Conservation (phyloP, 2,797 vertebrate genomes). For the Erethizon dorsatum region DNA sequence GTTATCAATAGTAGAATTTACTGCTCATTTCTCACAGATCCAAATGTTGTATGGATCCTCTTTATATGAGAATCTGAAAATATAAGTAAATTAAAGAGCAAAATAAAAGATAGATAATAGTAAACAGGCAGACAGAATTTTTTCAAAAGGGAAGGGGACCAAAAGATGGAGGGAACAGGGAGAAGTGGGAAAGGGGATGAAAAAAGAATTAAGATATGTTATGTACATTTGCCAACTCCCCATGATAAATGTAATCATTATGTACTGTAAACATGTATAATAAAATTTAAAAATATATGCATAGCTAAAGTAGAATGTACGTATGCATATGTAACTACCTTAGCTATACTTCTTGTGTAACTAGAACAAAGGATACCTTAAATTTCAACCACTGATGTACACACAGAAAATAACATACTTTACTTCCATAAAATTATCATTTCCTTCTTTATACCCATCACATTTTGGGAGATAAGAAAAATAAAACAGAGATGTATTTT, state of each 20-base stretch:
- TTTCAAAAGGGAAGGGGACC: not conserved
- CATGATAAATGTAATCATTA: not conserved
- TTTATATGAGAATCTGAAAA: not conserved
- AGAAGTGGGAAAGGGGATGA: not conserved
- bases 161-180: not conserved
- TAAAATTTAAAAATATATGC: not conserved
- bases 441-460: not conserved
- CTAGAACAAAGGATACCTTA: not conserved
- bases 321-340: not conserved
- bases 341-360: not conserved
- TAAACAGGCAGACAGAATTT: not conserved
- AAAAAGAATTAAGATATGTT: not conserved
- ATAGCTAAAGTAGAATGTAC: not conserved
- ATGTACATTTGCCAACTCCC: not conserved
- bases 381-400: not conserved
- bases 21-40: not conserved
- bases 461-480: not conserved
- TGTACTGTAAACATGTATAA: not conserved
- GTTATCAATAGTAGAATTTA: not conserved
- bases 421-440: not conserved
- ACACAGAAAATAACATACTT: not conserved
- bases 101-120: not conserved
- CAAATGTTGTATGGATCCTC: not conserved
- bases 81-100: not conserved
- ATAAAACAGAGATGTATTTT: not conserved